A percentile compares a stretch with the other conserved stretches of the same genome.
Conservation (phyloP, 2,888 invertebrate species). For the Acrobasis suavella region DNA sequence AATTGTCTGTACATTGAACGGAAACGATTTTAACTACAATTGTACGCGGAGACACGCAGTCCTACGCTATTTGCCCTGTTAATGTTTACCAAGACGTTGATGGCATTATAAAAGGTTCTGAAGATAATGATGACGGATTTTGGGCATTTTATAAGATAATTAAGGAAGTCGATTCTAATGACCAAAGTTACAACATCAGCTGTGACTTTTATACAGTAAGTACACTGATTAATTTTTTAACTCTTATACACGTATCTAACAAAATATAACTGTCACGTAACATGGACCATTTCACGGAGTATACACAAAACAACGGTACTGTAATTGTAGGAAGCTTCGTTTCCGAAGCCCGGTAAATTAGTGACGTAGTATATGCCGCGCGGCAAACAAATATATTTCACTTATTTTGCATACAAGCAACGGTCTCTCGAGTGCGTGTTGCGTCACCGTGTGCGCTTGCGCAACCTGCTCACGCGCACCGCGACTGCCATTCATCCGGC, state of each 20-base stretch:
- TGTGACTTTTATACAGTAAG: too few relatives aligned
- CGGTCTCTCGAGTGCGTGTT: conserved; percentile 62
- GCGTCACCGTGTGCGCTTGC: conserved; percentile 69
- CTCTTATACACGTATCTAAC: neutral
- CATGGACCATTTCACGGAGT: neutral
- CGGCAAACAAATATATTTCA: conserved; percentile 63
- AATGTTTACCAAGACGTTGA: conserved; percentile 11
- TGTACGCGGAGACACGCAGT: conserved; percentile 9
- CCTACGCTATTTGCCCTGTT: neutral
- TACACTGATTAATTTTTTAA: too few relatives aligned
- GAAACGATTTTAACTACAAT: conserved; percentile 10
- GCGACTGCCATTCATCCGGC: conserved; percentile 70
- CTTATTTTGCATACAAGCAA: conserved; percentile 76
- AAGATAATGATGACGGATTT: conserved; percentile 14
- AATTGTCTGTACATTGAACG: neutral
- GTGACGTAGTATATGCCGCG: conserved; percentile 55
- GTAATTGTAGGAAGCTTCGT: neutral
- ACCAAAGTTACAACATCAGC: too few relatives aligned
- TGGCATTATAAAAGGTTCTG: conserved; percentile 7
- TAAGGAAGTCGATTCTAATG: neutral
- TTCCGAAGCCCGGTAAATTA: conserved; percentile 16
- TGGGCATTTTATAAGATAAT: neutral
- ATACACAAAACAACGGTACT: neutral
- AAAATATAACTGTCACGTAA: neutral
- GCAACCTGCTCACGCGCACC: conserved; percentile 70